These are phyloP conservation scores for Propithecus coquereli DNA, from an alignment of 2,113 vertebrate genomes.

Conservation along the genomic window DNA sequence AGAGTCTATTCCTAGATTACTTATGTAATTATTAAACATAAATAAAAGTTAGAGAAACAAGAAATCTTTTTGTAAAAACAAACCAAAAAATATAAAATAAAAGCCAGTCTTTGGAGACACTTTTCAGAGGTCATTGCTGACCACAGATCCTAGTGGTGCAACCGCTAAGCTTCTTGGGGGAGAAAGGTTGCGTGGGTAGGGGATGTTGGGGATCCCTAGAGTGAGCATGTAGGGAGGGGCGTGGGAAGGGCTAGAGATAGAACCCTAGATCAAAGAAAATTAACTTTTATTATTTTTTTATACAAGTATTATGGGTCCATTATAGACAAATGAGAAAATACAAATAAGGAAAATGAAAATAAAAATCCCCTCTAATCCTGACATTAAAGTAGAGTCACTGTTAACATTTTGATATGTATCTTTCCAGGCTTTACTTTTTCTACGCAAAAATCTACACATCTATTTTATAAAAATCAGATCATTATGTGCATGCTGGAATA, in stretches of 20 bases:
- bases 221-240: neutral
- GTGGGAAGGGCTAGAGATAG: neutral
- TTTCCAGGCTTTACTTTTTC: neutral
- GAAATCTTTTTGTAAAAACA: neutral
- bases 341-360: conserved; percentile 31
- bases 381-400: neutral
- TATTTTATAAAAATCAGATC: neutral
- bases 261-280: neutral
- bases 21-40: neutral
- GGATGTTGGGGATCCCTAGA: neutral
- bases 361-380: neutral
- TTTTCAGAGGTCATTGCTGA: conserved; percentile 20
- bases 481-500: neutral
- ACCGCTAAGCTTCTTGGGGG: neutral
- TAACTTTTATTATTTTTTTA: neutral
- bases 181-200: neutral
- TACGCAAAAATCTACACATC: neutral
- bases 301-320: neutral
- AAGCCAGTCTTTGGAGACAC: neutral
- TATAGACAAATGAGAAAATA: conserved; percentile 31
- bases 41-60: conserved; percentile 16
- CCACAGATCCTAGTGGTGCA: neutral
- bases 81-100: neutral
- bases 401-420: neutral
- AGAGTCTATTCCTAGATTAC: conserved; percentile 48